These are phyloP conservation scores for Styela plicata DNA, from an alignment of 23 tunicate species.

Conservation along the genomic window DNA sequence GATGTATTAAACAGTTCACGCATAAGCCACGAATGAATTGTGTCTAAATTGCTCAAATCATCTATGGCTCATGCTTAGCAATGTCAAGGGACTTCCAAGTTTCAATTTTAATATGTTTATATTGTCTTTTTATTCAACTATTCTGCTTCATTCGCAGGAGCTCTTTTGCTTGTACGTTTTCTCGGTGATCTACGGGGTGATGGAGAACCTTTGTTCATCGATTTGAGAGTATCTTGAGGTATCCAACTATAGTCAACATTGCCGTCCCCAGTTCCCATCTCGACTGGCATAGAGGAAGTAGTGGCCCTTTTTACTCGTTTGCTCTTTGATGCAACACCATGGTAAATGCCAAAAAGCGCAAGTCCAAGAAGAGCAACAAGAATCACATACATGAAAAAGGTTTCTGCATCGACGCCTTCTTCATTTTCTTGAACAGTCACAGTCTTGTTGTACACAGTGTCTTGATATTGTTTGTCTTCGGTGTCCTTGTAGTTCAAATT, in stretches of 20 bases:
- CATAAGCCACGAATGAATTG: too few relatives aligned
- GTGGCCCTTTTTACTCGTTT: slow-evolving; percentile 10
- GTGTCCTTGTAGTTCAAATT: slow-evolving; percentile 79
- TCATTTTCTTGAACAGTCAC: slow-evolving; percentile 83
- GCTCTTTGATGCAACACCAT: slow-evolving; percentile 34
- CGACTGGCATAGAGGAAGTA: slow-evolving; percentile 21
- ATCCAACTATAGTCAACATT: slow-evolving; percentile 92
- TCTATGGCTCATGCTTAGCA: too few relatives aligned
- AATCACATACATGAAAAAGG: slow-evolving; percentile 89
- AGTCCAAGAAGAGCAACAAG: slow-evolving; percentile 49
- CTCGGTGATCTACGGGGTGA: slow-evolving; percentile 70
- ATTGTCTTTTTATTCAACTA: not conserved
- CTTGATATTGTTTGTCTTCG: slow-evolving; percentile 79
- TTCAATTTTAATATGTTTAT: not conserved
- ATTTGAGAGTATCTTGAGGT: slow-evolving; percentile 78
- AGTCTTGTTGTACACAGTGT: slow-evolving; percentile 89
- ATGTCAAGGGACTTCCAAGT: not conserved
- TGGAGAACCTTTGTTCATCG: slow-evolving; percentile 56
- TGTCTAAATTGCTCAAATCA: too few relatives aligned
- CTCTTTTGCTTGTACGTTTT: slow-evolving; percentile 41
- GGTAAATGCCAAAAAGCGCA: slow-evolving; percentile 46
- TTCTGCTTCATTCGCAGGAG: slow-evolving; percentile 27
- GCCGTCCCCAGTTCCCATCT: slow-evolving; percentile 59
- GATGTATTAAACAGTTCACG: too few relatives aligned
- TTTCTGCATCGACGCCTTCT: slow-evolving; percentile 94